Evolutionary conservation across 2,888 invertebrate species (phyloP).

Genomic region (Leptopilina drosophilae): DNA sequence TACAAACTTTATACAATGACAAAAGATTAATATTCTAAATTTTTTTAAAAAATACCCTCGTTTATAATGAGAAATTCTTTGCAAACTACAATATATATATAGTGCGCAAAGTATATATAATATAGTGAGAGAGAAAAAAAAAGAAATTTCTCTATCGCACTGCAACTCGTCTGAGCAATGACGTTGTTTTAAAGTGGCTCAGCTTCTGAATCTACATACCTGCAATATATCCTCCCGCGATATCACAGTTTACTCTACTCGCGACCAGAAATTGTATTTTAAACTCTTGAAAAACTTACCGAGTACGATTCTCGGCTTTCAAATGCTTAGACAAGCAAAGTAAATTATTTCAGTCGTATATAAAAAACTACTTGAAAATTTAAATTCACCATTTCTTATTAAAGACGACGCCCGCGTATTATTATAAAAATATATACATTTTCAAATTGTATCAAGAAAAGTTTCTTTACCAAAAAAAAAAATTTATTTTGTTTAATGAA

Average conservation of each 20-base stretch:
- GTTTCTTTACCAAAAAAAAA: background rate
- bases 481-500: too few relatives aligned
- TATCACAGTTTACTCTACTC: slow-evolving; percentile 16
- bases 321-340: slow-evolving; percentile 35
- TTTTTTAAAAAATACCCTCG: slow-evolving; percentile 33
- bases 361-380: slow-evolving; percentile 10
- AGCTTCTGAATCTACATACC: slow-evolving; percentile 22
- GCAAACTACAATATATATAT: background rate
- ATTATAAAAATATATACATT: background rate
- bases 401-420: background rate
- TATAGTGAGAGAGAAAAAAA: background rate
- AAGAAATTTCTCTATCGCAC: slow-evolving; percentile 3
- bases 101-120: background rate
- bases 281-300: slow-evolving; percentile 43
- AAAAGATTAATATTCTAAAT: slow-evolving; percentile 56
- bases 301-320: slow-evolving; percentile 47
- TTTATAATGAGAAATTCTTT: slow-evolving; percentile 22
- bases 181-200: slow-evolving; percentile 30
- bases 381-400: slow-evolving; percentile 4
- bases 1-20: slow-evolving; percentile 45
- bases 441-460: background rate
- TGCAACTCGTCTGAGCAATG: background rate
- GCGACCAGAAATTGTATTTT: slow-evolving; percentile 16
- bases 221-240: slow-evolving; percentile 21
- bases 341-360: slow-evolving; percentile 14